Percentiles rank a stretch among this genome's conserved stretches.
phyloP scores from a whole-genome alignment of 2,797 vertebrate genomes.

The Valencia hispanica region DNA sequence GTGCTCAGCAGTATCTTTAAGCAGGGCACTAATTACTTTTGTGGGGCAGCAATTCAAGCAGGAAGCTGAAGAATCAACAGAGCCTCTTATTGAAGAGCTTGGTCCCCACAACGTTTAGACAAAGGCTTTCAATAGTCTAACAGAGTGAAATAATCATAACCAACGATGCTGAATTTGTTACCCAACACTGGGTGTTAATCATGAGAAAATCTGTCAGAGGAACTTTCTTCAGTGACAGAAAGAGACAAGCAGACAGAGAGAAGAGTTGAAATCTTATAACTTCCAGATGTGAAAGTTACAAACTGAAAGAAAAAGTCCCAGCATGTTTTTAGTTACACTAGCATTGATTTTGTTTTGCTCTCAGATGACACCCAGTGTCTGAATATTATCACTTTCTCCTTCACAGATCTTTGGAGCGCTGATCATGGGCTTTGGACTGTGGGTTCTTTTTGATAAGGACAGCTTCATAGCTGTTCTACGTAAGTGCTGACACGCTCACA shows the following conservation, averaged over 20 bases:
- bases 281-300: slow-evolving; percentile 53
- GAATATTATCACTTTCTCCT: slow-evolving; percentile 34
- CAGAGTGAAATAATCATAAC: not conserved
- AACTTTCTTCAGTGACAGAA: slow-evolving; percentile 25
- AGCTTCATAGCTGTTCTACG: slow-evolving; percentile 93
- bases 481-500: slow-evolving; percentile 78
- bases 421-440: slow-evolving; percentile 93
- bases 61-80: slow-evolving; percentile 52
- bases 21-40: slow-evolving; percentile 68
- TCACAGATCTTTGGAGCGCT: slow-evolving; percentile 89
- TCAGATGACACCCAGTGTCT: slow-evolving; percentile 5
- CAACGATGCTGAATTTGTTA: not conserved
- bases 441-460: slow-evolving; percentile 91
- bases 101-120: slow-evolving; percentile 44
- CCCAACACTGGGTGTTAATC: not conserved
- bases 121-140: slow-evolving; percentile 28
- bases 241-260: slow-evolving; percentile 25
- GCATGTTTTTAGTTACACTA: slow-evolving; percentile 15
- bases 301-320: slow-evolving; percentile 8
- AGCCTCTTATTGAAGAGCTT: slow-evolving; percentile 53
- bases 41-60: slow-evolving; percentile 15
- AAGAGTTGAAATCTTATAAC: slow-evolving; percentile 42
- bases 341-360: slow-evolving; percentile 14
- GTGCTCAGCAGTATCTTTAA: slow-evolving; percentile 43
- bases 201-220: slow-evolving; percentile 13